A percentile compares a stretch with the other conserved stretches of the same genome.
These are phyloP conservation scores for Cyprinodon tularosa DNA, from an alignment of 2,113 vertebrate species.

Conservation along the genomic window DNA sequence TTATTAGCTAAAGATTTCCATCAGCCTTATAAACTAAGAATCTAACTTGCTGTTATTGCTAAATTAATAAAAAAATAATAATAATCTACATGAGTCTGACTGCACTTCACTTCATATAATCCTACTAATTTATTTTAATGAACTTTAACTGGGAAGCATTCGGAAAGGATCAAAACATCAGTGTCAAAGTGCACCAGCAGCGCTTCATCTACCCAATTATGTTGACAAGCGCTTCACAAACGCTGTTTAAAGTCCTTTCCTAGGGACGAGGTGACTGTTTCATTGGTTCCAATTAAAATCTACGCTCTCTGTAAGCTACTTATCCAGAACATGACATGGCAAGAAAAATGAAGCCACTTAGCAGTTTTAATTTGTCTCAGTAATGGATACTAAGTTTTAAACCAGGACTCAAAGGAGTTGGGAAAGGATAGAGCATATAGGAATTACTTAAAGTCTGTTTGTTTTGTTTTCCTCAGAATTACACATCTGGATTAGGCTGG, in stretches of 20 bases:
- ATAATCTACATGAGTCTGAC: background rate
- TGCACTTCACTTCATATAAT: background rate
- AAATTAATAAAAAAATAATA: background rate
- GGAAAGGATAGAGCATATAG: background rate
- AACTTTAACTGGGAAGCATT: background rate
- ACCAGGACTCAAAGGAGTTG: background rate
- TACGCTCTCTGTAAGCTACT: conserved; percentile 26
- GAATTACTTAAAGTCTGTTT: background rate
- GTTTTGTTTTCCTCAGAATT: background rate
- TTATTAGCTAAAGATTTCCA: background rate
- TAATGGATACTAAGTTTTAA: conserved; percentile 1
- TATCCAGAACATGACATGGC: conserved; percentile 11
- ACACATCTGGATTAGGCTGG: background rate
- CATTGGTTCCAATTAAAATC: conserved; percentile 39
- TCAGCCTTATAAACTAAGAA: background rate
- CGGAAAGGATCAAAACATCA: background rate
- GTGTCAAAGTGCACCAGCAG: conserved; percentile 2
- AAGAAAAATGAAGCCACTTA: background rate
- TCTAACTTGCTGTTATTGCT: background rate
- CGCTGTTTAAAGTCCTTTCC: conserved; percentile 3
- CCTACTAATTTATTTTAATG: background rate
- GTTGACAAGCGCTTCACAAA: conserved; percentile 1
- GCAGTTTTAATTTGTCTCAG: conserved; percentile 19
- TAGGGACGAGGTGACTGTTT: conserved; percentile 2
- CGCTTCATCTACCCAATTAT: conserved; percentile 35